Percentiles rank a stretch among this genome's conserved stretches.
These are phyloP conservation scores for Corvus hawaiiensis DNA, from an alignment of 2,113 vertebrate species.

Conservation along the genomic window DNA sequence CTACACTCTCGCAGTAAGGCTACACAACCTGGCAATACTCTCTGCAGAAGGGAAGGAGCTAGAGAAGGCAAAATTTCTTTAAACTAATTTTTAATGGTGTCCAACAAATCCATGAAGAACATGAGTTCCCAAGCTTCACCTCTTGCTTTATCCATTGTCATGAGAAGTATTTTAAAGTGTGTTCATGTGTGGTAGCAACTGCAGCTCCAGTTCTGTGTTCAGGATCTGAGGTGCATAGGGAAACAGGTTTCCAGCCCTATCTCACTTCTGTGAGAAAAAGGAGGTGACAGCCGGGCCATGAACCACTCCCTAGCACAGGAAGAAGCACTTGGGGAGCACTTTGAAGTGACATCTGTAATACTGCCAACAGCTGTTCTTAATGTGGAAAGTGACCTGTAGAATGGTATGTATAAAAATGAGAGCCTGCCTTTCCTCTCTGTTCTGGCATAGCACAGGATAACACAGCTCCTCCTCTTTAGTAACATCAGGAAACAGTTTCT, in stretches of 20 bases:
- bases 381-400: not conserved
- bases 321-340: not conserved
- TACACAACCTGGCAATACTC: not conserved
- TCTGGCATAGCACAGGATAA: not conserved
- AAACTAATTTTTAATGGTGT: not conserved
- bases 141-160: not conserved
- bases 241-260: not conserved
- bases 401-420: not conserved
- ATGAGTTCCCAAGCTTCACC: not conserved
- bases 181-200: not conserved
- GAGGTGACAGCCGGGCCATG: not conserved
- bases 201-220: not conserved
- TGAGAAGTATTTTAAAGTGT: not conserved
- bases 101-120: not conserved
- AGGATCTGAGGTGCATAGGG: not conserved
- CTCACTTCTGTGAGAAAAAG: not conserved
- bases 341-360: not conserved
- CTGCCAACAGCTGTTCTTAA: not conserved
- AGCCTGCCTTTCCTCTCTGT: not conserved
- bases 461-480: not conserved
- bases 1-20: not conserved
- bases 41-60: not conserved
- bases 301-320: not conserved
- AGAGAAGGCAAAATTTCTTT: not conserved
- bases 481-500: not conserved